Evolutionary conservation across 2,113 vertebrate species (phyloP).

Genomic region (Malurus melanocephalus): DNA sequence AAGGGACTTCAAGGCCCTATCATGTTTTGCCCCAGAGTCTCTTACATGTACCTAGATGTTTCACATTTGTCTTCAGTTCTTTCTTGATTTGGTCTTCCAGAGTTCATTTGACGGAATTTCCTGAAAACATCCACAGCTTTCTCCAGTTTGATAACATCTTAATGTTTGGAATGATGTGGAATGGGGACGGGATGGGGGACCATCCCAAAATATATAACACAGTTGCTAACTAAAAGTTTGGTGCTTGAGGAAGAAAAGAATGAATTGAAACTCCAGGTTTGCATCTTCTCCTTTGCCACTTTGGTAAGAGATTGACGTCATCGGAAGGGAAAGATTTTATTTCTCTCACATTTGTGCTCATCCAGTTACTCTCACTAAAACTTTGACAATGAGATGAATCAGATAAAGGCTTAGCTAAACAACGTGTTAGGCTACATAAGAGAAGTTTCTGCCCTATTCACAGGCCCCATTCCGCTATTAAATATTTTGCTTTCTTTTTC

Average conservation of each 20-base stretch:
- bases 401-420: background rate
- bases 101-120: background rate
- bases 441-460: background rate
- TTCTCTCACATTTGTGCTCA: background rate
- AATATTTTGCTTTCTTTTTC: background rate
- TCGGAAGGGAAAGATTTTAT: background rate
- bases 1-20: background rate
- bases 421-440: background rate
- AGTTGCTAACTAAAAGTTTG: background rate
- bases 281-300: background rate
- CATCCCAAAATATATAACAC: background rate
- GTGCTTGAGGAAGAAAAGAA: background rate
- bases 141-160: background rate
- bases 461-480: background rate
- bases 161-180: background rate
- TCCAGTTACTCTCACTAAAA: background rate
- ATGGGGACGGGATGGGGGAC: fast-evolving
- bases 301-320: background rate
- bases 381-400: background rate
- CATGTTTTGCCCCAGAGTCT: background rate
- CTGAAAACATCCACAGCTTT: background rate
- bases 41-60: background rate
- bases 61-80: background rate
- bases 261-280: background rate
- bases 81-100: background rate